phyloP scores from a whole-genome alignment of 2,888 invertebrate genomes.

The Rugalucina vietnamica region DNA sequence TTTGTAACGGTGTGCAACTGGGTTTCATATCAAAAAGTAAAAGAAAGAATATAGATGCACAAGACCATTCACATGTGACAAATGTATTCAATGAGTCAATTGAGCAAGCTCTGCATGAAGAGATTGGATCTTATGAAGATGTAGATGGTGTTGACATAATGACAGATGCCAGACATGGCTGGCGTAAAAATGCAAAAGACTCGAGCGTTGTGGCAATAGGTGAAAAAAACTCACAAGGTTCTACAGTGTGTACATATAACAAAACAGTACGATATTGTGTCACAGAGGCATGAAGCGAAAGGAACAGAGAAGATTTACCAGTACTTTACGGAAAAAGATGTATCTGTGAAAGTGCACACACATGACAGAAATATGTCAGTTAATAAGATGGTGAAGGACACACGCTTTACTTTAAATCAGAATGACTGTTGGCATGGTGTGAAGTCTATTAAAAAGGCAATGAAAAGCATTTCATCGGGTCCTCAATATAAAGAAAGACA shows the following conservation, averaged over 20 bases:
- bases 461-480: slow-evolving; percentile 20
- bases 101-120: too few relatives aligned
- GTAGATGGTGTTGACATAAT: background rate
- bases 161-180: background rate
- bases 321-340: background rate
- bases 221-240: background rate
- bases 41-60: too few relatives aligned
- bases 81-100: too few relatives aligned
- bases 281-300: background rate
- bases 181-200: background rate
- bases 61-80: too few relatives aligned
- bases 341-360: background rate
- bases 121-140: background rate
- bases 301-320: background rate
- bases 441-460: slow-evolving; percentile 30
- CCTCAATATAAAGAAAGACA: slow-evolving; percentile 27
- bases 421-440: slow-evolving; percentile 46
- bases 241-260: background rate
- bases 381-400: background rate
- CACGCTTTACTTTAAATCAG: slow-evolving; percentile 21
- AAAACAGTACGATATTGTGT: background rate
- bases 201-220: background rate
- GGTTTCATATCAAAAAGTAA: too few relatives aligned
- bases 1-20: too few relatives aligned
- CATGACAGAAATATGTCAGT: slow-evolving; percentile 30